phyloP scores from a whole-genome alignment of 2,888 invertebrate genomes.

The Amphipyra berbera region DNA sequence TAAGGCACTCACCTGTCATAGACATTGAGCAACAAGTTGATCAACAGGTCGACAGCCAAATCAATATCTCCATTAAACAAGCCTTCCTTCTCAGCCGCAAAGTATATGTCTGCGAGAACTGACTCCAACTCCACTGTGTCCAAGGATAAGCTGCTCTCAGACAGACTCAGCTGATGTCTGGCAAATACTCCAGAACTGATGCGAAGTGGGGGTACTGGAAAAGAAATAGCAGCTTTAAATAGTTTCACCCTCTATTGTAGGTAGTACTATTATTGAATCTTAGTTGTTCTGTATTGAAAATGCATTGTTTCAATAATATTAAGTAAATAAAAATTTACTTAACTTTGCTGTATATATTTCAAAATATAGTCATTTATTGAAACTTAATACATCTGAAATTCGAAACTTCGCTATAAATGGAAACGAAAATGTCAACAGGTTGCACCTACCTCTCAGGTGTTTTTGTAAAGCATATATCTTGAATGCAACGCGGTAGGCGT shows the following conservation, averaged over 20 bases:
- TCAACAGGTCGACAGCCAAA: slow-evolving; percentile 90
- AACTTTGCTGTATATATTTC: too few relatives aligned
- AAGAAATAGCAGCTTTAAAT: neutral
- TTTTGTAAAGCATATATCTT: slow-evolving; percentile 88
- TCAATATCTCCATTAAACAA: slow-evolving; percentile 91
- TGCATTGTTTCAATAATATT: too few relatives aligned
- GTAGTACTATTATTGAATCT: too few relatives aligned
- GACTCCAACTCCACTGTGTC: slow-evolving; percentile 93
- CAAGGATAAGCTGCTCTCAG: slow-evolving; percentile 92
- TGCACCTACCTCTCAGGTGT: slow-evolving; percentile 90
- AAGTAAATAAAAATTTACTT: too few relatives aligned
- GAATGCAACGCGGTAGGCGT: slow-evolving; percentile 93
- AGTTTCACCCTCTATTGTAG: too few relatives aligned
- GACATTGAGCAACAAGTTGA: slow-evolving; percentile 92
- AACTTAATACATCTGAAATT: neutral
- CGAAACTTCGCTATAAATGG: slow-evolving; percentile 1
- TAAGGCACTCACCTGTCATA: slow-evolving; percentile 90
- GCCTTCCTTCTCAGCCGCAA: slow-evolving; percentile 92
- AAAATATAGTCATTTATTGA: too few relatives aligned
- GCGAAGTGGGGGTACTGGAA: slow-evolving; percentile 85
- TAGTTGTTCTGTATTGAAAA: too few relatives aligned
- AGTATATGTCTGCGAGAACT: slow-evolving; percentile 93
- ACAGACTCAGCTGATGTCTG: slow-evolving; percentile 92
- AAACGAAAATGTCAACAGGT: slow-evolving; percentile 31
- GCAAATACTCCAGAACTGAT: slow-evolving; percentile 93